These are phyloP conservation scores for Tyrannus savana DNA, from an alignment of 2,113 vertebrate species.

Conservation along the genomic window DNA sequence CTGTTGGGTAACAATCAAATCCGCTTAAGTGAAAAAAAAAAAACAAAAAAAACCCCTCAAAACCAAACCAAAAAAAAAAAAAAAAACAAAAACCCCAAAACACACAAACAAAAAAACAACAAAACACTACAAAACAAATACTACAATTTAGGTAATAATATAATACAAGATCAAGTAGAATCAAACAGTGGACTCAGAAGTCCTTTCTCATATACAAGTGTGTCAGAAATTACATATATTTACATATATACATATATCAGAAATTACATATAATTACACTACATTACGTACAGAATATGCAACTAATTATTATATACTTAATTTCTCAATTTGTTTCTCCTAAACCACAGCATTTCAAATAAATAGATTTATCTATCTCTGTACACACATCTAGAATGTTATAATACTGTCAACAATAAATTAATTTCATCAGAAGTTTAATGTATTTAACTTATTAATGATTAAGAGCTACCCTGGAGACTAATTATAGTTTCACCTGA, in stretches of 20 bases:
- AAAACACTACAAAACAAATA: not conserved
- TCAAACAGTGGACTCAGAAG: not conserved
- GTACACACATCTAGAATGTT: not conserved
- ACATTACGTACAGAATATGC: not conserved
- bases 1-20: not conserved
- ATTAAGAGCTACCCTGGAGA: not conserved
- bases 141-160: not conserved
- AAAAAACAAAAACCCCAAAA: not conserved
- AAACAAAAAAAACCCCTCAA: not conserved
- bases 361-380: not conserved
- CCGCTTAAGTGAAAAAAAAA: not conserved
- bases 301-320: not conserved
- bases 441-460: not conserved
- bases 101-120: not conserved
- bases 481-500: not conserved
- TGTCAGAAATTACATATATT: not conserved
- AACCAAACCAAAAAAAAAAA: too few species aligned
- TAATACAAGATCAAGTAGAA: not conserved
- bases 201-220: not conserved
- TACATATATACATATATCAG: too few species aligned
- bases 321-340: not conserved
- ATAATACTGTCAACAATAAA: not conserved
- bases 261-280: too few species aligned
- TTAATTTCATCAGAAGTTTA: not conserved
- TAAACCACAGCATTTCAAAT: not conserved